phyloP scores from a whole-genome alignment of 53 echinoderm and acorn worm species.

The Patiria pectinifera region DNA sequence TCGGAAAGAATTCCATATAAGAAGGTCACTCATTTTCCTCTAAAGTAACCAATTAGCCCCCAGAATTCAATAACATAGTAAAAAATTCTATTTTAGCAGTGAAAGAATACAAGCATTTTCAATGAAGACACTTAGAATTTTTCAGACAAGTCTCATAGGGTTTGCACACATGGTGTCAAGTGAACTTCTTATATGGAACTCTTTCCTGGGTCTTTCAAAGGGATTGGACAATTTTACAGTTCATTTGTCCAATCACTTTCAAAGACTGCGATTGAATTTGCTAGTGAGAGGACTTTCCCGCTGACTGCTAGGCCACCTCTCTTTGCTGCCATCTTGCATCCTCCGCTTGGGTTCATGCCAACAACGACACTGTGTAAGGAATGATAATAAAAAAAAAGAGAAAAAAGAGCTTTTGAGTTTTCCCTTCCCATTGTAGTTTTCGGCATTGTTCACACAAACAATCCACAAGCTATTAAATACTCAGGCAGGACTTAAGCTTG shows the following conservation, averaged over 20 bases:
- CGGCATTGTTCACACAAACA: not conserved
- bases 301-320: not conserved
- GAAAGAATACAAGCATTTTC: not conserved
- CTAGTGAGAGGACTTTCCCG: not conserved
- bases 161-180: no score
- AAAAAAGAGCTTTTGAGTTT: not conserved
- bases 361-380: not conserved
- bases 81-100: not conserved
- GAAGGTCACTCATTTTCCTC: not conserved
- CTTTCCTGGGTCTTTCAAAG: no score
- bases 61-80: not conserved
- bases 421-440: not conserved
- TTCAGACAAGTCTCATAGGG: not conserved
- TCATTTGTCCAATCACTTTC: conserved; percentile 22
- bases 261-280: not conserved
- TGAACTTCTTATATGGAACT: no score
- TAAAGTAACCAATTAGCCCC: not conserved
- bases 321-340: conserved; percentile 3
- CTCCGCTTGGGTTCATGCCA: not conserved
- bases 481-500: not conserved
- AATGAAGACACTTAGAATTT: not conserved
- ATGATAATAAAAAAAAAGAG: not conserved
- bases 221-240: no score
- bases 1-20: not conserved
- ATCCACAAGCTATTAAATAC: not conserved